phyloP scores from a whole-genome alignment of 2,888 invertebrate genomes.

The Macrosiphum euphorbiae region DNA sequence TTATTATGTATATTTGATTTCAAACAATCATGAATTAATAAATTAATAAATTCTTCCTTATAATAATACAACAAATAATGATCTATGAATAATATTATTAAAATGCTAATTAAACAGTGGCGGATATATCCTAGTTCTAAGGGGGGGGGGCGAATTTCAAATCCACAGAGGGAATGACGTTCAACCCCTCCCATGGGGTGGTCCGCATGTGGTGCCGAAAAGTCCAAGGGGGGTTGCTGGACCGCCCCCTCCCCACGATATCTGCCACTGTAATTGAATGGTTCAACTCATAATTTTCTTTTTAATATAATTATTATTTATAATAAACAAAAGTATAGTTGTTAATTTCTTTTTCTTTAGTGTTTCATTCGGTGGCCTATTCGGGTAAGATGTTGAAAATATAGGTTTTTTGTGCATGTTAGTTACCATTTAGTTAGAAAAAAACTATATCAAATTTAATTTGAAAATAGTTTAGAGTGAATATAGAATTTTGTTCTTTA shows the following conservation, averaged over 20 bases:
- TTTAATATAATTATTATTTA: neutral
- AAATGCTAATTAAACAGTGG: neutral
- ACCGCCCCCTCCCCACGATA: no score
- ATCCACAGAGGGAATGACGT: no score
- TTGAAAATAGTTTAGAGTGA: conserved; percentile 35
- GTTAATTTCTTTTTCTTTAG: conserved; percentile 65
- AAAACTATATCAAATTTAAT: conserved; percentile 26
- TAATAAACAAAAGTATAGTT: neutral
- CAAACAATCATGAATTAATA: neutral
- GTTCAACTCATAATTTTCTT: neutral
- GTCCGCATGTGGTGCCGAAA: no score
- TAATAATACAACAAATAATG: neutral
- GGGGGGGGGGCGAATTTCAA: no score
- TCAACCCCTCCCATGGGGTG: no score
- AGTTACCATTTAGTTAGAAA: conserved; percentile 39
- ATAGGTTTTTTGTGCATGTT: conserved; percentile 55
- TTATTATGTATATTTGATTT: neutral
- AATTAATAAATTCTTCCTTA: neutral
- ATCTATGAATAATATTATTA: neutral
- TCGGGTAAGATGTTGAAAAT: conserved; percentile 81
- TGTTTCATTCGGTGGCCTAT: conserved; percentile 95
- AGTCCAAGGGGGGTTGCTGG: no score
- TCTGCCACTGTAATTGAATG: no score
- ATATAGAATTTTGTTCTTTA: neutral
- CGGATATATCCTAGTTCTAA: no score